Evolutionary conservation across 1,140 invertebrate species (phyloP).

Genomic region (Nautilus pompilius): DNA sequence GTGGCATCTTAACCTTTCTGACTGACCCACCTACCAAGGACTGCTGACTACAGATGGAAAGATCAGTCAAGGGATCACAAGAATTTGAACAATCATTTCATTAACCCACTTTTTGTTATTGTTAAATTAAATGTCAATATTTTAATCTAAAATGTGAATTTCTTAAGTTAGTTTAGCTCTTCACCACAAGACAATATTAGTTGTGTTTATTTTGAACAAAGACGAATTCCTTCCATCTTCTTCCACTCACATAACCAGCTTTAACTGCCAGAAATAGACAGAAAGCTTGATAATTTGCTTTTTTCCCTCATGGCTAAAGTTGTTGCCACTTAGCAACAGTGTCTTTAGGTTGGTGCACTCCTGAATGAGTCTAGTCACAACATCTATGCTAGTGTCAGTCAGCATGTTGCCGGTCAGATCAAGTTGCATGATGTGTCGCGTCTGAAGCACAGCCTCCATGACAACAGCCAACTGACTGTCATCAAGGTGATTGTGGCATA

Average conservation of each 20-base stretch:
- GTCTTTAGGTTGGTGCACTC: neutral
- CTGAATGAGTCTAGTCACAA: conserved; percentile 10
- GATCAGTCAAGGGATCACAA: no score
- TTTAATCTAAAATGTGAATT: no score
- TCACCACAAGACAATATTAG: no score
- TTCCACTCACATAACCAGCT: conserved; percentile 22
- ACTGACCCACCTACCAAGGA: no score
- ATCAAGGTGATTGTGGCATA: conserved; percentile 20
- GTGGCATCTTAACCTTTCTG: no score
- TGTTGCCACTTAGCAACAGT: conserved; percentile 18
- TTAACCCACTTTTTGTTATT: no score
- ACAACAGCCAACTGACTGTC: conserved; percentile 13
- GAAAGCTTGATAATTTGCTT: conserved; percentile 14
- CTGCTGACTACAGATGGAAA: no score
- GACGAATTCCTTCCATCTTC: no score
- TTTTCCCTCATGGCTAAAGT: conserved; percentile 10
- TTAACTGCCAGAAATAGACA: conserved; percentile 9
- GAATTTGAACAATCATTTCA: no score
- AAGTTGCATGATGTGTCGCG: conserved; percentile 10
- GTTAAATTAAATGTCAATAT: no score
- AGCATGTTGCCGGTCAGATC: conserved; percentile 26
- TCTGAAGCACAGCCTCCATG: conserved; percentile 3
- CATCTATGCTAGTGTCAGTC: conserved; percentile 12
- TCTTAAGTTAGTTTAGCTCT: no score
- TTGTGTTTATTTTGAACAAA: no score